phyloP scores from a whole-genome alignment of 2,888 invertebrate genomes.

The Furcula furcula region DNA sequence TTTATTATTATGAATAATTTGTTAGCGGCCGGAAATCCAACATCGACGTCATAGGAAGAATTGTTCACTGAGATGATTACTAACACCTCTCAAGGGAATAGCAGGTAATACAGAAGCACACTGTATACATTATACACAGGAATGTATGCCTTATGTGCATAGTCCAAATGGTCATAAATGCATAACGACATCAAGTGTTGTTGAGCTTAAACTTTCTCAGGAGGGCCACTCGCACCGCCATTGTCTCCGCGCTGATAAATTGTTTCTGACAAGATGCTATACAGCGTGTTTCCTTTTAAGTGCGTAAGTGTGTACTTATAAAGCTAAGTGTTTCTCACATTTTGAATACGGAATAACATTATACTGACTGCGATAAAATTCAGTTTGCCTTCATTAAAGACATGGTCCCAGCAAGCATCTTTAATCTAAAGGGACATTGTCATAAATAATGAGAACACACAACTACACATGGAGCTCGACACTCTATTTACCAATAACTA shows the following conservation, averaged over 20 bases:
- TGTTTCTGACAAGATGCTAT: conserved; percentile 18
- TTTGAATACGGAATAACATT: not conserved
- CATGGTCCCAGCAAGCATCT: too few relatives aligned
- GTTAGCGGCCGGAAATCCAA: too few relatives aligned
- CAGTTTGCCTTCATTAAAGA: too few relatives aligned
- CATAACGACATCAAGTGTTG: conserved; percentile 13
- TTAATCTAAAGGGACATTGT: too few relatives aligned
- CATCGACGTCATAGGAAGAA: too few relatives aligned
- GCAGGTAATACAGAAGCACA: not conserved
- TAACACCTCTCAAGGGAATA: not conserved
- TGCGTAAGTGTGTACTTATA: conserved; percentile 14
- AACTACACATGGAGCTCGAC: too few relatives aligned
- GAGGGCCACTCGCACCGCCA: conserved; percentile 13
- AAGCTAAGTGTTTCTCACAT: conserved; percentile 1
- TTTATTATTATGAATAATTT: too few relatives aligned
- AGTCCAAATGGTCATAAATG: conserved; percentile 11
- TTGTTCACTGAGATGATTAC: too few relatives aligned
- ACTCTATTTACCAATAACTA: too few relatives aligned
- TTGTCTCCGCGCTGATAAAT: conserved; percentile 31
- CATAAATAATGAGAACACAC: too few relatives aligned
- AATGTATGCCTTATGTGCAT: conserved; percentile 8
- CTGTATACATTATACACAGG: not conserved
- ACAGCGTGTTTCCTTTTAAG: conserved; percentile 21
- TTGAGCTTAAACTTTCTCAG: conserved; percentile 28
- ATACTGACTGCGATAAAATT: too few relatives aligned